phyloP scores from a whole-genome alignment of 2,113 vertebrate species.

The Prochilodus magdalenae region DNA sequence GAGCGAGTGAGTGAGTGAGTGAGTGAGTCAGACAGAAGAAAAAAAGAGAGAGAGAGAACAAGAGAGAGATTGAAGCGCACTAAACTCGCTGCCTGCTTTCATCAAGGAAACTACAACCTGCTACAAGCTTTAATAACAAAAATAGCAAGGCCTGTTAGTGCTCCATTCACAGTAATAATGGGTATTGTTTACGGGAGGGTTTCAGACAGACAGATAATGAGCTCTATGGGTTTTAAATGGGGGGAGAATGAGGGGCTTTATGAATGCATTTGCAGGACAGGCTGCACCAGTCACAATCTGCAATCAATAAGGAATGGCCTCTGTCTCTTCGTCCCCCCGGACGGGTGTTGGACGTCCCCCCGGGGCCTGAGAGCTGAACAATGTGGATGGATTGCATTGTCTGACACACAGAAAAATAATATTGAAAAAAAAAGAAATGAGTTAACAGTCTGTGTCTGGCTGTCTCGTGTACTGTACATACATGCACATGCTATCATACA shows the following conservation, averaged over 20 bases:
- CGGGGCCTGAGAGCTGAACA: constrained; percentile 82
- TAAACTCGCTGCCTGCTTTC: constrained; percentile 22
- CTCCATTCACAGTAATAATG: constrained; percentile 56
- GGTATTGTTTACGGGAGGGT: constrained; percentile 55
- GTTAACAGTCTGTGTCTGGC: constrained; percentile 28
- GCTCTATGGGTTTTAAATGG: constrained; percentile 74
- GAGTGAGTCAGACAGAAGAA: background rate
- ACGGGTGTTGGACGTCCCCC: constrained; percentile 90
- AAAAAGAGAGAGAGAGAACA: constrained; percentile 5
- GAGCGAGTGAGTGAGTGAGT: no score
- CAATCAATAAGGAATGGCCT: constrained; percentile 97
- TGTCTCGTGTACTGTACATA: constrained; percentile 17
- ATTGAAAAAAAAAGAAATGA: constrained; percentile 29
- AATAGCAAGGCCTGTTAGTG: constrained; percentile 39
- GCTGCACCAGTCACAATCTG: constrained; percentile 92
- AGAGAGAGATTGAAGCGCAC: background rate
- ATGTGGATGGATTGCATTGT: constrained; percentile 40
- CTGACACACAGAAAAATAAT: constrained; percentile 18
- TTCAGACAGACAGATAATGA: constrained; percentile 64
- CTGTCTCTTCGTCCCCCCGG: constrained; percentile 83
- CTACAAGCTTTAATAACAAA: constrained; percentile 15
- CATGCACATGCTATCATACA: constrained; percentile 39
- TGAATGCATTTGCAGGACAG: constrained; percentile 86
- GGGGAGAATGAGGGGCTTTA: constrained; percentile 83
- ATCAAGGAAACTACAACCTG: constrained; percentile 24